Evolutionary conservation across 2,888 invertebrate species (phyloP), one percentile per base, ranked within the genome.

Genomic region (Scaptomyza caliginosa): DNA sequence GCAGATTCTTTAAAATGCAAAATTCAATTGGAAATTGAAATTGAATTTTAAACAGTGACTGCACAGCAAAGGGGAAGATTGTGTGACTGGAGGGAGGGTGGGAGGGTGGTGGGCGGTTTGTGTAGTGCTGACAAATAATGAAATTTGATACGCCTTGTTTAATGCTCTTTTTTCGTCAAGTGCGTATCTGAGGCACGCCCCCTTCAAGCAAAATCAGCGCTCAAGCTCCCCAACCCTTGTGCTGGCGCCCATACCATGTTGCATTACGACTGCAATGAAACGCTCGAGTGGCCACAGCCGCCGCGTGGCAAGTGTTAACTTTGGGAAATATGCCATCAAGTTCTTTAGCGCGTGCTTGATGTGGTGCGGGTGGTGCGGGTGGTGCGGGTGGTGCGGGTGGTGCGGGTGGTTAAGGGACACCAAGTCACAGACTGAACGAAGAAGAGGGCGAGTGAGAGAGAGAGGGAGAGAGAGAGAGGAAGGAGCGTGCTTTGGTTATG

Each of bases 71-170:
- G 24, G n/a, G 2, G 6, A 1, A 28, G 17, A 28, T 4, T n/a
- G n/a, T 4, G n/a, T 2, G 28, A 17, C 3, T 5, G n/a, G 2
- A 43, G 11, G 4, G 17, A 11, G 28, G 46, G 28, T 19, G 10
- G 10, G 7, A 19, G 0, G 24, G n/a, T 5, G 23, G 34, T 21
- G 46, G 8, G 16, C 16, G 24, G 16, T 16, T 5, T 38, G 38
- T 46, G 58, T 24, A 62, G 57, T 67, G 74, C 67, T 70, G 88
- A 65, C 66, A 77, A 74, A 83, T 91, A 91, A 91, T 91, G 91
- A 91, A 92, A 92, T 91, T 90, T 89, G 91, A 92, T 92, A 91
- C 89, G 91, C 91, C 91, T 91, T 89, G 90, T 91, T 91, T 90
- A 91, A 91, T 90, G 91, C 90, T 90, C 91, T 89, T 90, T 90